Evolutionary conservation across 2,888 invertebrate species (phyloP).

Genomic region (Lacanobia wlatinum): DNA sequence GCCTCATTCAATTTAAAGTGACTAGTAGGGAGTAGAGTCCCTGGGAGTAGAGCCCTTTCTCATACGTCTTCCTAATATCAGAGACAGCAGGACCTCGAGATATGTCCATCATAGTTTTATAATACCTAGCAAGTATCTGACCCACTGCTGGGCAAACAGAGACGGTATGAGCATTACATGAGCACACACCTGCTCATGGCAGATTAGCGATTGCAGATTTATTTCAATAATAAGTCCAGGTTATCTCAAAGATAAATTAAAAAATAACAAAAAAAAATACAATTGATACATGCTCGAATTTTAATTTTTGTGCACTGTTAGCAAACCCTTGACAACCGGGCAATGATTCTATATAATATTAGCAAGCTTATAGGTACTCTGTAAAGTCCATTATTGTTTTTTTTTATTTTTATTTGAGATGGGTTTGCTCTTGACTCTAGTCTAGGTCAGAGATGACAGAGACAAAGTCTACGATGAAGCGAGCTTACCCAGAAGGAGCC

Average conservation of each 20-base stretch:
- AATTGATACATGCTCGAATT: not conserved
- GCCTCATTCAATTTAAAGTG: not conserved
- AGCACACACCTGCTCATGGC: not conserved
- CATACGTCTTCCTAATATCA: not conserved
- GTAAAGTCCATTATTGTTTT: not conserved
- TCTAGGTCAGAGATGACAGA: too few relatives aligned
- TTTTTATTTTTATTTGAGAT: too few relatives aligned
- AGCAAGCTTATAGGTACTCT: not conserved
- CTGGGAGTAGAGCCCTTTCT: not conserved
- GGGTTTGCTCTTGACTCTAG: too few relatives aligned
- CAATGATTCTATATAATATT: too few relatives aligned
- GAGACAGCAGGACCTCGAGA: not conserved
- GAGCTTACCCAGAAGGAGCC: too few relatives aligned
- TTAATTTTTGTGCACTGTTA: too few relatives aligned
- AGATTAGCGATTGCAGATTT: not conserved
- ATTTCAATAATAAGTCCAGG: not conserved
- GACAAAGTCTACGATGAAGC: too few relatives aligned
- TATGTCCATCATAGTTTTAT: not conserved
- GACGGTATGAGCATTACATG: not conserved
- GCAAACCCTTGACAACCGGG: too few relatives aligned
- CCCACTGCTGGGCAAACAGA: not conserved
- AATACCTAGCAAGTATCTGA: not conserved
- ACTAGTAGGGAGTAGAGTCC: not conserved
- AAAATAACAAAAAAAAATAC: not conserved
- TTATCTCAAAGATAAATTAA: not conserved